Conservation (phyloP, 1,140 invertebrate genomes). For the Lordiphosa collinella region DNA sequence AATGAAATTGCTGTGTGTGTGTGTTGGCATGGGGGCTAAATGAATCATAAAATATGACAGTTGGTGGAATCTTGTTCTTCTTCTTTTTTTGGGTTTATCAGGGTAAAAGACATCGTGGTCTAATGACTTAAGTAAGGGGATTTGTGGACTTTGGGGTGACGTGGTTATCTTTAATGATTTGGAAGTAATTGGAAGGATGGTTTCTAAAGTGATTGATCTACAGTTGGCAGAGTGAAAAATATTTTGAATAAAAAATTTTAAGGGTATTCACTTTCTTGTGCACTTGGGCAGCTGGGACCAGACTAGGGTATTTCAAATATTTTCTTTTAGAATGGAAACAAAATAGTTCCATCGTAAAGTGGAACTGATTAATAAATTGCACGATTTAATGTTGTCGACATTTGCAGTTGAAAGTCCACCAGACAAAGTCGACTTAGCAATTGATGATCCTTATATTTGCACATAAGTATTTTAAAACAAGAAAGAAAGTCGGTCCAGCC, state of each 20-base stretch:
- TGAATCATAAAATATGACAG: conserved; percentile 61
- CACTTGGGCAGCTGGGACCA: no score
- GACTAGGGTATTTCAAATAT: no score
- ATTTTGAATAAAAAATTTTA: conserved; percentile 1
- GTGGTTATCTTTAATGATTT: conserved; percentile 47
- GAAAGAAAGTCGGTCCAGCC: no score
- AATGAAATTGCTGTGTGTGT: conserved; percentile 53
- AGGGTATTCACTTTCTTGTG: no score
- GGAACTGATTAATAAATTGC: no score
- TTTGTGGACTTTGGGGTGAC: conserved; percentile 4
- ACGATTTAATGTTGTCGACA: no score
- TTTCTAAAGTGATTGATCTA: conserved; percentile 58
- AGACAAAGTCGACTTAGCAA: no score
- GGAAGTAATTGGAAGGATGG: conserved; percentile 51
- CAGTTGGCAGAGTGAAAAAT: conserved; percentile 26
- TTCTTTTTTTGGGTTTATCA: conserved; percentile 29
- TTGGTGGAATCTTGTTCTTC: conserved; percentile 25
- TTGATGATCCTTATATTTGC: no score
- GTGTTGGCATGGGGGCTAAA: conserved; percentile 48
- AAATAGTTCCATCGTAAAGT: no score
- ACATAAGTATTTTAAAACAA: no score
- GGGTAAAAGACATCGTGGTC: conserved; percentile 41
- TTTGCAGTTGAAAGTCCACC: no score
- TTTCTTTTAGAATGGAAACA: no score
- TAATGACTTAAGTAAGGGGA: conserved; percentile 43